A percentile compares a stretch with the other conserved stretches of the same genome.
These are phyloP conservation scores for Drosophila dunni DNA, from an alignment of 1,140 invertebrate species.

Conservation along the genomic window DNA sequence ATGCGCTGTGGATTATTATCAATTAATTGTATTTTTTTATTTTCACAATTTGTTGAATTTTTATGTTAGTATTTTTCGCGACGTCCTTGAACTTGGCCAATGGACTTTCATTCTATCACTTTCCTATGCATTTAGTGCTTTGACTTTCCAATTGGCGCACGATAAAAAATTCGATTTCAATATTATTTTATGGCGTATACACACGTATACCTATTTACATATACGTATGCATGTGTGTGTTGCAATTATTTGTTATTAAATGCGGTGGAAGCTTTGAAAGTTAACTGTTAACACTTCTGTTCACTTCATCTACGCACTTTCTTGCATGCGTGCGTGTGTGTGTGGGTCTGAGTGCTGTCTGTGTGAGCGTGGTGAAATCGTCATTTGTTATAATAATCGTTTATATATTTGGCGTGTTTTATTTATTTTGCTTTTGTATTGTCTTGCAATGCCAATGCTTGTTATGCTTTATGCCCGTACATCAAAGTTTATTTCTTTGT, in stretches of 20 bases:
- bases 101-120: conserved; percentile 51
- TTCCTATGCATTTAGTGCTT: conserved; percentile 8
- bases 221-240: not conserved
- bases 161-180: not conserved
- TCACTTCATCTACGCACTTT: conserved; percentile 38
- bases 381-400: conserved; percentile 51
- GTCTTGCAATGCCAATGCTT: conserved; percentile 59
- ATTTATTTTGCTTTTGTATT: conserved; percentile 26
- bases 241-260: conserved; percentile 37
- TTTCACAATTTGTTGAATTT: not conserved
- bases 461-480: conserved; percentile 55
- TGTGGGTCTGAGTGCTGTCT: not conserved
- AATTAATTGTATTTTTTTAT: conserved; percentile 6
- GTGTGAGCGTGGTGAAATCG: conserved; percentile 44
- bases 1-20: conserved; percentile 24
- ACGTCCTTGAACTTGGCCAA: conserved; percentile 68
- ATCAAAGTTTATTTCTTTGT: conserved; percentile 70
- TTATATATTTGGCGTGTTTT: conserved; percentile 50
- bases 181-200: conserved; percentile 9
- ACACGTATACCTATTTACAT: not conserved
- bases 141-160: conserved; percentile 22
- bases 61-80: conserved; percentile 10
- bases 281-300: conserved; percentile 12
- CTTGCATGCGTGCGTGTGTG: not conserved
- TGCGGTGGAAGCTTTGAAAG: conserved; percentile 24